Conservation (phyloP, 1,140 invertebrate species). For the Bombus soroeensis region DNA sequence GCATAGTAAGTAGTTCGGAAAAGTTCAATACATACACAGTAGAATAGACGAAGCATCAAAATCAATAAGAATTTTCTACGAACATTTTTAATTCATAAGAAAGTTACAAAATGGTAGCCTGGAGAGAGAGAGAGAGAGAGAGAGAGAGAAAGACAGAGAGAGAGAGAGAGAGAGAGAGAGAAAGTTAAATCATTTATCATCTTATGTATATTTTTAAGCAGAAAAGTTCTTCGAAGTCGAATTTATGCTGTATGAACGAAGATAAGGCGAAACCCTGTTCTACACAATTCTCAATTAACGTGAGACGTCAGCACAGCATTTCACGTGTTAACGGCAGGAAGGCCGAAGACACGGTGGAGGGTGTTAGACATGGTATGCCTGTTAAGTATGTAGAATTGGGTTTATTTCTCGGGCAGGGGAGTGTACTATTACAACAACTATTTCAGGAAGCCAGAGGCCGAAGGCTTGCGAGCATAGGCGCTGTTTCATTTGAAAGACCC, state of each 20-base stretch:
- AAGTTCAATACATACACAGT: too few relatives aligned
- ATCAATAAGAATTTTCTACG: too few relatives aligned
- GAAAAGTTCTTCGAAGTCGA: neutral
- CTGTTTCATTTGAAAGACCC: conserved; percentile 53
- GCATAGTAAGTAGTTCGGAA: too few relatives aligned
- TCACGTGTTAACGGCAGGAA: conserved; percentile 49
- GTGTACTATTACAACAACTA: conserved; percentile 66
- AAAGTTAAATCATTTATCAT: too few relatives aligned
- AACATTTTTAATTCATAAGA: too few relatives aligned
- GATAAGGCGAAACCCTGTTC: neutral
- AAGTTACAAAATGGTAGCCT: too few relatives aligned
- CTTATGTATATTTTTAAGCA: neutral
- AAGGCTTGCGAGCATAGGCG: conserved; percentile 20
- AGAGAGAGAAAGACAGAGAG: too few relatives aligned
- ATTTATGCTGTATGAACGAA: neutral
- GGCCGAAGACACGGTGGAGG: conserved; percentile 31
- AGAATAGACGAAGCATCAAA: too few relatives aligned
- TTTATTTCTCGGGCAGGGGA: conserved; percentile 64
- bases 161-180: too few relatives aligned
- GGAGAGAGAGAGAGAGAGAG: too few relatives aligned
- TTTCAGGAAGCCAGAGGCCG: conserved; percentile 63
- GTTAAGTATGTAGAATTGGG: conserved; percentile 70
- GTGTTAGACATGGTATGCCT: conserved; percentile 54
- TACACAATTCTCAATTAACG: conserved; percentile 42
- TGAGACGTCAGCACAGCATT: conserved; percentile 26